A percentile compares a stretch with the other conserved stretches of the same genome.
phyloP scores from a whole-genome alignment of 1,140 invertebrate species.

The Fragariocoptes setiger region DNA sequence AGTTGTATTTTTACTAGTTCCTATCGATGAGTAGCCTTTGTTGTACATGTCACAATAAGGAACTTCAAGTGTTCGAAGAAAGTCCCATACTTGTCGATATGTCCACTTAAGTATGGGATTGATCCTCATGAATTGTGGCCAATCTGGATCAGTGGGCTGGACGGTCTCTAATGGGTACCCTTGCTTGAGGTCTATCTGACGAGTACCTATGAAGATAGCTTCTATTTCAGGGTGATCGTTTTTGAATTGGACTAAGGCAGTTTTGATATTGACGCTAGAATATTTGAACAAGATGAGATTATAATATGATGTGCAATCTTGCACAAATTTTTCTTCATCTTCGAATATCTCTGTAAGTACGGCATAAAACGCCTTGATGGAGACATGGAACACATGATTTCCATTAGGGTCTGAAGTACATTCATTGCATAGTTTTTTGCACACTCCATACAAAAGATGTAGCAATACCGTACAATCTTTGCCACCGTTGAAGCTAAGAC shows the following conservation, averaged over 20 bases:
- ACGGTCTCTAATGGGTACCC: constrained; percentile 4
- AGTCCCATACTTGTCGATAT: constrained; percentile 61
- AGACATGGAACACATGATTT: not conserved
- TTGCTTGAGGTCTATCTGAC: constrained; percentile 32
- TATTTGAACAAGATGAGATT: constrained; percentile 33
- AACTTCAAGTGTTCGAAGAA: constrained; percentile 35
- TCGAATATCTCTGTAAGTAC: constrained; percentile 37
- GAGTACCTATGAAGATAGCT: constrained; percentile 55
- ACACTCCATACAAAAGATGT: constrained; percentile 33
- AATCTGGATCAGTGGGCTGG: constrained; percentile 34
- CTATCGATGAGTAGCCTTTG: constrained; percentile 56
- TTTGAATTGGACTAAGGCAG: constrained; percentile 27
- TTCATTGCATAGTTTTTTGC: constrained; percentile 20
- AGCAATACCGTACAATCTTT: constrained; percentile 80
- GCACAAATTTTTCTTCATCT: constrained; percentile 55
- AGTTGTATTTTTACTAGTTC: constrained; percentile 35
- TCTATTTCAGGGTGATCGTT: constrained; percentile 30
- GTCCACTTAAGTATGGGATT: constrained; percentile 62
- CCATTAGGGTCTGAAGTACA: not conserved
- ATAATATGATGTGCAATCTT: constrained; percentile 30
- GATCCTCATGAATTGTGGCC: constrained; percentile 56
- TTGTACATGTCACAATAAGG: constrained; percentile 69
- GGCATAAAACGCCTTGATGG: constrained; percentile 36
- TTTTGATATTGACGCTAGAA: constrained; percentile 30
- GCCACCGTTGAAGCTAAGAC: constrained; percentile 77